These are phyloP conservation scores for Dicroscelio sp. DNA, from an alignment of 2,888 invertebrate genomes.

Conservation along the genomic window DNA sequence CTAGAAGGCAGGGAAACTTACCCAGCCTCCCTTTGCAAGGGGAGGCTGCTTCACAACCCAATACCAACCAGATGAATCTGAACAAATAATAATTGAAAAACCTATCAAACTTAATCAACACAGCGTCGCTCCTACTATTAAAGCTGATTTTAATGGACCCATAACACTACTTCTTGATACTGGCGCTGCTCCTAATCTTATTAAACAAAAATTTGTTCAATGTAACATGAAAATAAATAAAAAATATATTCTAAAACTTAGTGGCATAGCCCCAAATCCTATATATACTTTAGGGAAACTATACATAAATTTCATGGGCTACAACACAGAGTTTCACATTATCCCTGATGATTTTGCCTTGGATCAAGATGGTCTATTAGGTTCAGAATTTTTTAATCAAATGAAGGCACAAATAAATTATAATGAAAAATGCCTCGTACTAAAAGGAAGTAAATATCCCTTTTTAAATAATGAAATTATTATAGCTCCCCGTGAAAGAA, in stretches of 20 bases:
- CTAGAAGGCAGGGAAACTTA: slow-evolving; percentile 21
- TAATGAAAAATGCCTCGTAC: neutral
- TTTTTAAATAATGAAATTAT: neutral
- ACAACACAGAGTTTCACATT: slow-evolving; percentile 9
- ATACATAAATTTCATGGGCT: neutral
- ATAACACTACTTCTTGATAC: slow-evolving; percentile 32
- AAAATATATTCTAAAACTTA: neutral
- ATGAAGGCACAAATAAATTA: slow-evolving; percentile 26
- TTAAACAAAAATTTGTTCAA: slow-evolving; percentile 3
- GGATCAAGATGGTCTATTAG: slow-evolving; percentile 30
- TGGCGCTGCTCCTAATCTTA: slow-evolving; percentile 44
- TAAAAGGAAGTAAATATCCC: neutral
- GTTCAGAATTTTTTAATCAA: slow-evolving; percentile 1
- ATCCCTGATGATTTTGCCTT: slow-evolving; percentile 21
- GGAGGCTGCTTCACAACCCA: neutral
- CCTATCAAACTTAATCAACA: neutral
- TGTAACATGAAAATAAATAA: neutral
- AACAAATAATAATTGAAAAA: neutral
- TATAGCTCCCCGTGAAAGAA: slow-evolving; percentile 15
- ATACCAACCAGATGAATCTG: no score
- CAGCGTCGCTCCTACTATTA: slow-evolving; percentile 2
- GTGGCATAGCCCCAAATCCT: slow-evolving; percentile 21
- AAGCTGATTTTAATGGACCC: neutral
- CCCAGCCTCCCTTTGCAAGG: neutral
- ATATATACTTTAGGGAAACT: slow-evolving; percentile 30